Conservation (phyloP, 1,140 invertebrate species). For the Tribolium castaneum region DNA sequence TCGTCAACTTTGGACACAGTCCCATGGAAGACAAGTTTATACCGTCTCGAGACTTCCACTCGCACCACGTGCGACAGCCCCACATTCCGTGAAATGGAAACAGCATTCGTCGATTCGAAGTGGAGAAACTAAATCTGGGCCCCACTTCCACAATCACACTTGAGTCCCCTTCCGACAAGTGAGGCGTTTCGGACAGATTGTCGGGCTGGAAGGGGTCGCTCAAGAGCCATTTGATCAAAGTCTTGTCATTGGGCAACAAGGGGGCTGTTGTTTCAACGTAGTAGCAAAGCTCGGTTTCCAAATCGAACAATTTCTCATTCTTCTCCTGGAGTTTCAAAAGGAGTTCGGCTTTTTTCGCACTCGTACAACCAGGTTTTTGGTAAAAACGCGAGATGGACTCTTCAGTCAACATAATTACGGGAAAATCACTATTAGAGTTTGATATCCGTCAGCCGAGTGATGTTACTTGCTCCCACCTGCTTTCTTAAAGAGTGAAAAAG, state of each 20-base stretch:
- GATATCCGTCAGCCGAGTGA: too few relatives aligned
- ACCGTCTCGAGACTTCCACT: conserved; percentile 85
- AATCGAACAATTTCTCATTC: conserved; percentile 50
- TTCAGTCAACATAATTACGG: neutral
- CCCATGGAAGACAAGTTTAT: conserved; percentile 72
- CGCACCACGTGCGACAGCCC: conserved; percentile 78
- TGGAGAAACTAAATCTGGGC: conserved; percentile 92
- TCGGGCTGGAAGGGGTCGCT: conserved; percentile 72
- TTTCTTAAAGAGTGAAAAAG: too few relatives aligned
- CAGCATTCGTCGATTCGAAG: conserved; percentile 95
- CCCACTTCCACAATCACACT: conserved; percentile 77
- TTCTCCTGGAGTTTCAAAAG: conserved; percentile 55
- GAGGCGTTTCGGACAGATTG: conserved; percentile 63
- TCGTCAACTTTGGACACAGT: conserved; percentile 64
- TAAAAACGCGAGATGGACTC: conserved; percentile 4
- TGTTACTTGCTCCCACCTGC: too few relatives aligned
- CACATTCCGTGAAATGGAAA: conserved; percentile 90
- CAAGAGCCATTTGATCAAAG: conserved; percentile 78
- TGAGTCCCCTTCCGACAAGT: conserved; percentile 10
- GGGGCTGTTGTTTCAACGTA: conserved; percentile 75
- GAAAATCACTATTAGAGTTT: neutral
- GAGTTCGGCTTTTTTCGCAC: conserved; percentile 57
- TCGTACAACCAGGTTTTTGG: neutral
- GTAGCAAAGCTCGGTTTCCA: conserved; percentile 83
- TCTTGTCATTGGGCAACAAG: conserved; percentile 67